Evolutionary conservation across 2,797 vertebrate genomes (phyloP).

Genomic region (Staurois parvus): DNA sequence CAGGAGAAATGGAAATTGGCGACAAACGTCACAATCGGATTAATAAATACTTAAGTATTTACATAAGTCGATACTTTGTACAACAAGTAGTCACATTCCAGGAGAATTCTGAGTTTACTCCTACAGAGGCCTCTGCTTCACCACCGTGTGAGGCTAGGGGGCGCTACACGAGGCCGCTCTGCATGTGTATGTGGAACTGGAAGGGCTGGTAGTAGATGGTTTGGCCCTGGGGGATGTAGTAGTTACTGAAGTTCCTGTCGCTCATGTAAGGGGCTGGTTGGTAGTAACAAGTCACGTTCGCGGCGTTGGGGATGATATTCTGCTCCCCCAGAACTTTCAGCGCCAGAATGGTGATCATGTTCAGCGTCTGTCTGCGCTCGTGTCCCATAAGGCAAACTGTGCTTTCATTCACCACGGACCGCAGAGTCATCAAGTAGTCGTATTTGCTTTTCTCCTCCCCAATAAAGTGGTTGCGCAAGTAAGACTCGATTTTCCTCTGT

Average conservation of each 20-base stretch:
- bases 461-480: constrained; percentile 95
- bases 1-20: constrained; percentile 27
- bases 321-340: constrained; percentile 94
- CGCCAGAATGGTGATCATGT: constrained; percentile 94
- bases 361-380: constrained; percentile 90
- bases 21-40: constrained; percentile 19
- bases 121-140: too few species aligned
- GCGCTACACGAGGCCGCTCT: constrained; percentile 82
- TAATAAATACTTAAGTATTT: constrained; percentile 59
- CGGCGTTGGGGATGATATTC: constrained; percentile 91
- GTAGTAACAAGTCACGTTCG: constrained; percentile 94
- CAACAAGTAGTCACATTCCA: constrained; percentile 68
- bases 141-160: not conserved
- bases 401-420: constrained; percentile 90
- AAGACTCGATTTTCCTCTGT: constrained; percentile 94
- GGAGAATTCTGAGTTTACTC: constrained; percentile 67
- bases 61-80: constrained; percentile 63
- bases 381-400: constrained; percentile 95
- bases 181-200: constrained; percentile 83
- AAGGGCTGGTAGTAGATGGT: constrained; percentile 89
- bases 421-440: constrained; percentile 95
- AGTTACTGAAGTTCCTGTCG: constrained; percentile 88
- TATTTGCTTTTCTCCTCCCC: constrained; percentile 98
- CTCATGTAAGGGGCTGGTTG: constrained; percentile 92
- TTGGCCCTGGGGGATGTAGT: constrained; percentile 87